Evolutionary conservation across 37 sponge, comb jelly and placozoan species (phyloP).

Genomic region (Tethya wilhelma): DNA sequence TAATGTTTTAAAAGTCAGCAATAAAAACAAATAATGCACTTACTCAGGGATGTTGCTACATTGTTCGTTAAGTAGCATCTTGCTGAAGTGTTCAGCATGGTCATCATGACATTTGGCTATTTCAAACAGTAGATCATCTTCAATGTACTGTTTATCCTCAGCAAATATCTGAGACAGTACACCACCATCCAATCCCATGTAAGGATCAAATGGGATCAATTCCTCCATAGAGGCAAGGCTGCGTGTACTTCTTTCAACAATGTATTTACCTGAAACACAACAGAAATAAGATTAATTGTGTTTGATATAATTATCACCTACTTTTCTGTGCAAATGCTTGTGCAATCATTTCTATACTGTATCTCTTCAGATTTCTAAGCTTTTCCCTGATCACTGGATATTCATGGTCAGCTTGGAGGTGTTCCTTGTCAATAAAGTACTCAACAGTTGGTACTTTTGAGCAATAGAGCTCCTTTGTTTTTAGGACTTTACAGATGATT

Average conservation of each 20-base stretch:
- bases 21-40: too few species aligned
- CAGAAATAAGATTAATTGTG: not conserved
- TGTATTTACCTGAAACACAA: not conserved
- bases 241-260: not conserved
- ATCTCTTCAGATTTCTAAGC: not conserved
- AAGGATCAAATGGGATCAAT: constrained; percentile 48
- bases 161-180: not conserved
- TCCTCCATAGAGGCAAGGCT: not conserved
- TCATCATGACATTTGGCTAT: too few species aligned
- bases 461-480: constrained; percentile 13
- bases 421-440: constrained; percentile 16
- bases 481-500: constrained; percentile 37
- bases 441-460: not conserved
- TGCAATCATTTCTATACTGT: constrained; percentile 15
- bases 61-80: too few species aligned
- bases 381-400: constrained; percentile 30
- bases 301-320: not conserved
- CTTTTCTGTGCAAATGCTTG: constrained; percentile 1
- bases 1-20: too few species aligned
- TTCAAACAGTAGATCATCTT: too few species aligned
- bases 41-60: too few species aligned
- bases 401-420: constrained; percentile 2
- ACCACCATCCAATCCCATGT: constrained; percentile 7
- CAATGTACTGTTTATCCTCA: not conserved
- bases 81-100: too few species aligned